Conservation (phyloP, 2,113 vertebrate genomes). For the Axis porcinus region DNA sequence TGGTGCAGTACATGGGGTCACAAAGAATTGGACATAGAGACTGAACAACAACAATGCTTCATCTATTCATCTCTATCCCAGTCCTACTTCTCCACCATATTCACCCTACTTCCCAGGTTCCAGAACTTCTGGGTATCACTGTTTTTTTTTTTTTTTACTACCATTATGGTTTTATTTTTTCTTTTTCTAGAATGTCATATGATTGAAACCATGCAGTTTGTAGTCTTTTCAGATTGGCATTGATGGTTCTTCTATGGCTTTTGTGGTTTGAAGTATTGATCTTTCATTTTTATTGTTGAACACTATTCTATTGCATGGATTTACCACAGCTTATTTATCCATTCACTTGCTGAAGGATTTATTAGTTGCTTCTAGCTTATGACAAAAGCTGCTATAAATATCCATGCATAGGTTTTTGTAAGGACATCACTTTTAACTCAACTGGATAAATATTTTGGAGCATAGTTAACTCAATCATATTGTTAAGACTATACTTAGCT, state of each 20-base stretch:
- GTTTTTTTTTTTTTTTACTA: background rate
- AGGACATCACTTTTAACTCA: background rate
- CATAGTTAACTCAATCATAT: background rate
- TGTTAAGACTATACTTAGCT: background rate
- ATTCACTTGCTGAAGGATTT: background rate
- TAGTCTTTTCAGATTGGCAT: background rate
- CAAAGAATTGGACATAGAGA: background rate
- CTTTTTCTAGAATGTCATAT: background rate
- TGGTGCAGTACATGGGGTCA: background rate
- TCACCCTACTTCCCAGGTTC: fast-evolving
- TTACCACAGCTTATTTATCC: background rate
- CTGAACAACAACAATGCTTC: background rate
- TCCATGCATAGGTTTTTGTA: background rate
- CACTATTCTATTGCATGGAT: background rate
- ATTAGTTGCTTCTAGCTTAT: background rate
- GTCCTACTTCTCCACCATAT: background rate
- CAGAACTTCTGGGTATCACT: background rate
- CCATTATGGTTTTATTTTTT: background rate
- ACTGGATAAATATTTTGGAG: background rate
- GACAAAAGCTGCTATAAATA: background rate
- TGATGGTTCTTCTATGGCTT: background rate
- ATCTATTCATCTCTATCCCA: background rate
- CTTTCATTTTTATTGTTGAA: background rate
- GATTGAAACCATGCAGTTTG: background rate
- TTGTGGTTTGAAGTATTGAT: background rate